A percentile compares a stretch with the other conserved stretches of the same genome.
These are phyloP conservation scores for Misgurnus mizolepis DNA, from an alignment of 2,113 vertebrate species.

Conservation along the genomic window DNA sequence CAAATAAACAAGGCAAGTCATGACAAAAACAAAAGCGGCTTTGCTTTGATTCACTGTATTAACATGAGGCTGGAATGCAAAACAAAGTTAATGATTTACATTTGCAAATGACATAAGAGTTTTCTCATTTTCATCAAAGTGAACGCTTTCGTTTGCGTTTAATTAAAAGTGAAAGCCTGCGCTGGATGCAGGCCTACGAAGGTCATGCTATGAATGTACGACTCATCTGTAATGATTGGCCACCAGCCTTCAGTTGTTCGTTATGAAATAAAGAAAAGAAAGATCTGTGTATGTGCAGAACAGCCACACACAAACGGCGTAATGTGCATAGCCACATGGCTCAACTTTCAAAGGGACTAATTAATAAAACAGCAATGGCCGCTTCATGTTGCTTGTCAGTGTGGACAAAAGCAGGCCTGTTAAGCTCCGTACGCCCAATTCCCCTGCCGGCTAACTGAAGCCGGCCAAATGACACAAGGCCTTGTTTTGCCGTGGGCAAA, in stretches of 20 bases:
- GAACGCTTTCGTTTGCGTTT: constrained; percentile 45
- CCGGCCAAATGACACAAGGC: constrained; percentile 54
- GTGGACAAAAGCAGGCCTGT: constrained; percentile 58
- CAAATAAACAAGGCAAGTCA: constrained; percentile 44
- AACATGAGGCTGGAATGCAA: constrained; percentile 15
- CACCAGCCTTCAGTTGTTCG: constrained; percentile 11
- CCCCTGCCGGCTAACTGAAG: constrained; percentile 50
- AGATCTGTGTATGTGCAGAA: constrained; percentile 37
- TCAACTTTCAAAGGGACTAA: constrained; percentile 61
- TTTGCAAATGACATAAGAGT: constrained; percentile 42
- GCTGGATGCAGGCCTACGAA: constrained; percentile 45
- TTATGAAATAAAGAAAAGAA: constrained; percentile 33
- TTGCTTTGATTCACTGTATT: not conserved
- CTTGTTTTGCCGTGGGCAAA: constrained; percentile 67
- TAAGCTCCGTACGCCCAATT: constrained; percentile 53
- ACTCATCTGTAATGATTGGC: constrained; percentile 49
- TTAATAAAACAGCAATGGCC: constrained; percentile 55
- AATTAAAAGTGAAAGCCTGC: constrained; percentile 53
- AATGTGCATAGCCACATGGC: constrained; percentile 55
- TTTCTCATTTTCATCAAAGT: constrained; percentile 47
- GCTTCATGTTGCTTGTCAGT: constrained; percentile 56
- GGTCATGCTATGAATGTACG: constrained; percentile 54
- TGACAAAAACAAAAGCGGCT: constrained; percentile 43
- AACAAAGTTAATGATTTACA: constrained; percentile 38
- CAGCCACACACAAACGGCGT: constrained; percentile 51